Evolutionary conservation across 2,113 vertebrate species (phyloP).

Genomic region (Triplophysa siluroides): DNA sequence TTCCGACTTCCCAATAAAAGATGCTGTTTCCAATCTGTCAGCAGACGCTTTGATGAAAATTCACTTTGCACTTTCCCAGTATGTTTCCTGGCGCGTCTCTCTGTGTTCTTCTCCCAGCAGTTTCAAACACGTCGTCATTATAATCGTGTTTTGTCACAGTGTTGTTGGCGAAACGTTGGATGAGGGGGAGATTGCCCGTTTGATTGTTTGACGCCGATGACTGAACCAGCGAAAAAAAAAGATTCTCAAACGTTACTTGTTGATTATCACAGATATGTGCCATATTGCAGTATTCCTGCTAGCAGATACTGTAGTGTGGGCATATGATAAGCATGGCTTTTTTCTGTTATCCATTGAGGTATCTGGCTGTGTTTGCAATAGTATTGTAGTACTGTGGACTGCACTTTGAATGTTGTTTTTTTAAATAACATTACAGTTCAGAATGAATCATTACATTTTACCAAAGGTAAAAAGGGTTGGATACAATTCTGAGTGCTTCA

Average conservation of each 20-base stretch:
- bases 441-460: no score
- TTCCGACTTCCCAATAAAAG: constrained; percentile 14
- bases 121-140: constrained; percentile 18
- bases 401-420: no score
- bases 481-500: no score
- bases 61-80: constrained; percentile 1
- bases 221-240: not conserved
- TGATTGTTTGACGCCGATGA: constrained; percentile 8
- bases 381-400: not conserved
- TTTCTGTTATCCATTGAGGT: constrained; percentile 10
- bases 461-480: no score
- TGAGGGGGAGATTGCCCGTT: constrained; percentile 2
- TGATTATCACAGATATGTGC: constrained; percentile 10
- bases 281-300: constrained; percentile 2
- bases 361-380: not conserved
- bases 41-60: not conserved
- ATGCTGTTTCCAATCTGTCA: constrained; percentile 20
- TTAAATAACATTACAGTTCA: no score
- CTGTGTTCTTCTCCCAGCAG: not conserved
- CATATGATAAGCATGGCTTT: constrained; percentile 6
- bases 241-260: not conserved
- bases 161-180: constrained; percentile 1
- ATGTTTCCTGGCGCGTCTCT: not conserved
- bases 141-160: constrained; percentile 22
- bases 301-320: not conserved